Percentiles rank a stretch among this genome's conserved stretches.
phyloP scores from a whole-genome alignment of 2,888 invertebrate genomes.

The Torymus aiolomorphi region DNA sequence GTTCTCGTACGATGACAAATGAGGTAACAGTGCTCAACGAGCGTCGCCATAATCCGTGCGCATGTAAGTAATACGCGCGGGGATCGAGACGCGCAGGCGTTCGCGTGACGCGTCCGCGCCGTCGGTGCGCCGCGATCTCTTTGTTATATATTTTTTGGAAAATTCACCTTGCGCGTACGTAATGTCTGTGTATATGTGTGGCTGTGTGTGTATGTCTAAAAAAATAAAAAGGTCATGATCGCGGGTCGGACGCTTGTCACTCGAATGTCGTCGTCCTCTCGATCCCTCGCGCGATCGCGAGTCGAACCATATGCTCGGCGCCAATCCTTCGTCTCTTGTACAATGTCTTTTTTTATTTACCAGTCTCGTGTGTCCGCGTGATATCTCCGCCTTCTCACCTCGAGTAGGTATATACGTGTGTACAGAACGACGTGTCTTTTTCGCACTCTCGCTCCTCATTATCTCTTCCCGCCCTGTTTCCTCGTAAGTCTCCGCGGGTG shows the following conservation, averaged over 20 bases:
- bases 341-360: too few relatives aligned
- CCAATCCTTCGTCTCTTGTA: too few relatives aligned
- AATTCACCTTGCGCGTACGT: background rate
- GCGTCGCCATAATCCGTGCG: conserved; percentile 1
- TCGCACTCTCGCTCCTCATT: background rate
- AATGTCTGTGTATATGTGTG: background rate
- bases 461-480: conserved; percentile 41
- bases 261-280: conserved; percentile 12
- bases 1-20: conserved; percentile 57
- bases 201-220: conserved; percentile 8
- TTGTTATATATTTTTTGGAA: background rate
- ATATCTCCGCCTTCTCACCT: too few relatives aligned
- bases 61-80: background rate
- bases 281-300: conserved; percentile 4
- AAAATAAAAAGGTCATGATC: conserved; percentile 50
- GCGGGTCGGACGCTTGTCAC: conserved; percentile 21
- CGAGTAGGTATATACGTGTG: too few relatives aligned
- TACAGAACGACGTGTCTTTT: background rate
- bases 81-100: background rate
- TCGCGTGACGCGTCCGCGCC: conserved; percentile 12
- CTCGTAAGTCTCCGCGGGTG: conserved; percentile 45
- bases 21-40: conserved; percentile 54
- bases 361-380: too few relatives aligned
- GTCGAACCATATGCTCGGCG: too few relatives aligned
- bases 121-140: conserved; percentile 24